phyloP scores from a whole-genome alignment of 2,888 invertebrate species.

The Nemapogon koenigi region DNA sequence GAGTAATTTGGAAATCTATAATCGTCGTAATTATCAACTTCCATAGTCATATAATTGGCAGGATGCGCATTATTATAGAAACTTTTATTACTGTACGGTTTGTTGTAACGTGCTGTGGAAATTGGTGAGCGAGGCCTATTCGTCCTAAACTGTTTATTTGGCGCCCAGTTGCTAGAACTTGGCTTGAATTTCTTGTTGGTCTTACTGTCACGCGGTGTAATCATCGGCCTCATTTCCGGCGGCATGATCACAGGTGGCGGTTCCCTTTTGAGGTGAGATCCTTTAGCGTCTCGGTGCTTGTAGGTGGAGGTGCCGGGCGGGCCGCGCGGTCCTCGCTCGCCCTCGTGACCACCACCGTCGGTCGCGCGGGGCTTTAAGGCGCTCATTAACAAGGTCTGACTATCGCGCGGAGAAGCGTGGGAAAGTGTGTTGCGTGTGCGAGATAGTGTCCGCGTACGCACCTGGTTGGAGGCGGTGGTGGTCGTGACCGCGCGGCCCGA shows the following conservation, averaged over 20 bases:
- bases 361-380: slow-evolving; percentile 18
- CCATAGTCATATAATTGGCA: too few relatives aligned
- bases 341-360: slow-evolving; percentile 21
- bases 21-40: too few relatives aligned
- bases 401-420: slow-evolving; percentile 11
- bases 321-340: slow-evolving; percentile 11
- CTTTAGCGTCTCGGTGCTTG: neutral
- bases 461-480: slow-evolving; percentile 60
- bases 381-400: slow-evolving; percentile 23
- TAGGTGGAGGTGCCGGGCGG: neutral
- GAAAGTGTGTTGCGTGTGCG: slow-evolving; percentile 14
- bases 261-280: neutral
- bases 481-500: slow-evolving; percentile 60
- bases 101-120: too few relatives aligned
- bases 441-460: slow-evolving; percentile 48
- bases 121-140: too few relatives aligned
- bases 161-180: too few relatives aligned
- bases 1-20: too few relatives aligned
- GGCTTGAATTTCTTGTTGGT: neutral
- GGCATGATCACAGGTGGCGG: neutral
- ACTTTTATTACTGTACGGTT: too few relatives aligned
- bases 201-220: too few relatives aligned
- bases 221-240: neutral
- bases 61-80: too few relatives aligned
- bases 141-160: too few relatives aligned